Evolutionary conservation across 2,797 vertebrate genomes (phyloP).

Genomic region (Betta splendens): DNA sequence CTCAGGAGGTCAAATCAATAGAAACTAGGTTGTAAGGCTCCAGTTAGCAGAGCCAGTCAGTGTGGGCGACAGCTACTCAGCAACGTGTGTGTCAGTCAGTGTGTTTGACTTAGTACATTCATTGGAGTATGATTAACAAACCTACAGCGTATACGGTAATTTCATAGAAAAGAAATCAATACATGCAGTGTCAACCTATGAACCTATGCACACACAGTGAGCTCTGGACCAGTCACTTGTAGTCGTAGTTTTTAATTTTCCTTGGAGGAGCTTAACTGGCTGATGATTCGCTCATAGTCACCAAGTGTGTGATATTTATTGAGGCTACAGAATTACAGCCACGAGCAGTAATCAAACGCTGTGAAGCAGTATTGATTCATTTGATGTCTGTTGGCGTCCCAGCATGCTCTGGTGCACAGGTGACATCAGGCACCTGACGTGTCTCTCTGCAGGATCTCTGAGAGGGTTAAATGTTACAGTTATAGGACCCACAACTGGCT

Average conservation of each 20-base stretch:
- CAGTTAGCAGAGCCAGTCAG: constrained; percentile 27
- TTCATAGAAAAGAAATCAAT: constrained; percentile 43
- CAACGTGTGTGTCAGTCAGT: constrained; percentile 7
- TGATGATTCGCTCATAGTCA: background rate
- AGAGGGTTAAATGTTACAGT: no score
- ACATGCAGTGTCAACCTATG: constrained; percentile 13
- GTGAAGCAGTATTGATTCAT: no score
- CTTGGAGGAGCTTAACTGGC: no score
- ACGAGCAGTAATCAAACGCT: no score
- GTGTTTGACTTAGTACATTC: background rate
- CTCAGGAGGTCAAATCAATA: constrained; percentile 39
- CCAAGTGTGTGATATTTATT: background rate
- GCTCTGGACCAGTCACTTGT: no score
- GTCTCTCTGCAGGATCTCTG: no score
- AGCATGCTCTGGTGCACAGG: background rate
- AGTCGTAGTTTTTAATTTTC: background rate
- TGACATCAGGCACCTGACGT: no score
- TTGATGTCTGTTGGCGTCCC: no score
- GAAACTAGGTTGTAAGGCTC: constrained; percentile 28
- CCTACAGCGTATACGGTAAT: constrained; percentile 18
- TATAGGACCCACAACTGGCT: no score
- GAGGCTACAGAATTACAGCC: no score
- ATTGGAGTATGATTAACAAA: constrained; percentile 26
- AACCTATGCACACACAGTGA: background rate
- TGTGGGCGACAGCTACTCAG: constrained; percentile 10